Conservation (phyloP, 2,113 vertebrate species). For the Oreochromis tanganicae region DNA sequence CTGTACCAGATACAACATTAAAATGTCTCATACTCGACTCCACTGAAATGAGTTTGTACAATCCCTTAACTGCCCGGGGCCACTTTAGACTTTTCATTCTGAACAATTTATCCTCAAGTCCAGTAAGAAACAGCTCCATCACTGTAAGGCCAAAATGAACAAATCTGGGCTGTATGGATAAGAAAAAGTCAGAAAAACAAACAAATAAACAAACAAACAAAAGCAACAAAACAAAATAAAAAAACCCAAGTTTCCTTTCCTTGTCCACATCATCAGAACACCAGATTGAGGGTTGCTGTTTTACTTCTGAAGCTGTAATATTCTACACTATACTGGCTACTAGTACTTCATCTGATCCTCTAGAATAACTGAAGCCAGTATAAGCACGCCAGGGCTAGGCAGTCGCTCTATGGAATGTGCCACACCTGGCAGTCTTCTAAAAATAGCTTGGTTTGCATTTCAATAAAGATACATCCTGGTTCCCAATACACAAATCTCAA, state of each 20-base stretch:
- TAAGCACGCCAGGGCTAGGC: background rate
- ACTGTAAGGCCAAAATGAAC: background rate
- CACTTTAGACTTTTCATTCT: background rate
- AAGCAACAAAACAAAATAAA: background rate
- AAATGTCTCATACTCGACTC: background rate
- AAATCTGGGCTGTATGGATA: background rate
- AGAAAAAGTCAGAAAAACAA: background rate
- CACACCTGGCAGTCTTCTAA: background rate
- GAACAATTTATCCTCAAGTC: background rate
- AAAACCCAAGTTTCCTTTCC: rapidly evolving
- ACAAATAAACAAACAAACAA: background rate
- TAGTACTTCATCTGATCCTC: background rate
- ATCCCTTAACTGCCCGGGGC: background rate
- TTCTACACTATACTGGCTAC: background rate
- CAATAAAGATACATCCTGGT: background rate
- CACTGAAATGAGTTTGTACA: background rate
- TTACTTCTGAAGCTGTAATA: background rate
- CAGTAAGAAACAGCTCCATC: background rate
- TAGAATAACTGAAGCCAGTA: too few species aligned
- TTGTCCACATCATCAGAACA: background rate
- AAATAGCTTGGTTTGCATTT: background rate
- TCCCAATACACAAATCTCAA: background rate
- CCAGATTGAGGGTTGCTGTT: background rate
- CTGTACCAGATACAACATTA: background rate
- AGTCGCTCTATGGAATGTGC: background rate